Base-by-base conservation (phyloP, 1,140 invertebrate species). In the Aphelinus certus region DNA sequence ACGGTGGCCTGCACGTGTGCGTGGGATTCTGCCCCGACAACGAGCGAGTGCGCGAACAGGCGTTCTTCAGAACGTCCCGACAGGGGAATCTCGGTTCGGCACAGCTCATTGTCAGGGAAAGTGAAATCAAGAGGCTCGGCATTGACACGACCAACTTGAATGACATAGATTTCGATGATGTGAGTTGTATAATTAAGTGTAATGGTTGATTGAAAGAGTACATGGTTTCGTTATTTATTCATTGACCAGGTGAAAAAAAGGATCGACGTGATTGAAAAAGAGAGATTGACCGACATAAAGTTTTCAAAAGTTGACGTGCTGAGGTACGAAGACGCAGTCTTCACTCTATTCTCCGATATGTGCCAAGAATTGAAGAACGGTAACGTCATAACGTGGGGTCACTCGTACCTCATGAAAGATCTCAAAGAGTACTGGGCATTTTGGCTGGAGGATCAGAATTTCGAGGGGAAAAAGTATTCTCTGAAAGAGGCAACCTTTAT, bases 1-100 rank as follows among this genome's bases (percentile, higher is more conserved):
- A 68, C 42, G 86, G 85, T 57, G 86, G 86, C 4, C 71, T 88
- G 3, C 86, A 88, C 72, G 86, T 88, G 1, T 80, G 79, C 71
- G 67, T 87, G 1, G 79, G 83, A 7, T 86, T 83, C 73, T 74
- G 87, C 46, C 84, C 86, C 1, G 78, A 73, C 9, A 88, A 87
- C 61, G 68, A 67, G 7, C 73, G 86, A 47, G 78, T 88, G 4
- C 82, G 86, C 71, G 78, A 85, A 56, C 86, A 88, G 79, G 86
- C 85, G 0, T 83, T 81, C 68, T 87, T 85, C 6, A 64, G 86
- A 75, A 78, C 86, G 2, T 81, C 86, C 1, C 75, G 86, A 61
- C 78, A 79, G 71, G 86, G 85, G 1, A 76, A 86, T 10, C 43
- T 58, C 7, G 84, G 82, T 5, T 77, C 81, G 5, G 83, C 82